phyloP scores from a whole-genome alignment of 2,113 vertebrate species.

The Tetraodon nigroviridis region DNA sequence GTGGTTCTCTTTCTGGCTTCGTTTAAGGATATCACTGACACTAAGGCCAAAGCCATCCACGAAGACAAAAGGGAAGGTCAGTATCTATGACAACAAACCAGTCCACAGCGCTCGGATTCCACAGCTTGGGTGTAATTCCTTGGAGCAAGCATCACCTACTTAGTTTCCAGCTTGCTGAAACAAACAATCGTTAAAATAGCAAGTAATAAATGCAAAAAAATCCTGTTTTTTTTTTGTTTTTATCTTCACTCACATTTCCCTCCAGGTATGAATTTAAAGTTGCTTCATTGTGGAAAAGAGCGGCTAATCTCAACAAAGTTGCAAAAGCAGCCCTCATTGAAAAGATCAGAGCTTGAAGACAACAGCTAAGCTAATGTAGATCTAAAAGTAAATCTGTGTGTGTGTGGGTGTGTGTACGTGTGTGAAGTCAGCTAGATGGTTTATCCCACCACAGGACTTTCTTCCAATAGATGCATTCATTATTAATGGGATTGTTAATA shows the following conservation, averaged over 20 bases:
- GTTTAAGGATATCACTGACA: constrained; percentile 96
- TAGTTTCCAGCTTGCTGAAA: no score
- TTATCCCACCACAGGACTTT: constrained; percentile 24
- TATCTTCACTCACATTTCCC: no score
- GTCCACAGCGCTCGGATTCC: no score
- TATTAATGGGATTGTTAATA: constrained; percentile 38
- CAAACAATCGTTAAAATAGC: no score
- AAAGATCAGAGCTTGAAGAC: background rate
- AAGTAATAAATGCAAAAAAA: no score
- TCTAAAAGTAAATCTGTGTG: background rate
- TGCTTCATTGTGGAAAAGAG: no score
- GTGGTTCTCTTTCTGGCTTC: constrained; percentile 96
- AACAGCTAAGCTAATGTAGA: background rate
- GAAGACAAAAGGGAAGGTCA: constrained; percentile 94
- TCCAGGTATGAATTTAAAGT: no score
- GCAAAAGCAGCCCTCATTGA: no score
- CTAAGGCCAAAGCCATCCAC: constrained; percentile 86
- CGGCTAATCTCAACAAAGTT: no score
- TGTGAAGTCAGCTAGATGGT: constrained; percentile 29
- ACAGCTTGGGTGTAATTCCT: no score
- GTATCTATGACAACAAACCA: constrained; percentile 39
- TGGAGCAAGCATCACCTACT: no score
- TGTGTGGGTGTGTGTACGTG: constrained; percentile 9
- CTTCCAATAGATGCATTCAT: constrained; percentile 34
- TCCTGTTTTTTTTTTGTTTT: no score